Percentiles rank a stretch among this genome's conserved stretches.
Evolutionary conservation across 2,797 vertebrate species (phyloP).

Genomic region (Cynodonichthys magdalenae): DNA sequence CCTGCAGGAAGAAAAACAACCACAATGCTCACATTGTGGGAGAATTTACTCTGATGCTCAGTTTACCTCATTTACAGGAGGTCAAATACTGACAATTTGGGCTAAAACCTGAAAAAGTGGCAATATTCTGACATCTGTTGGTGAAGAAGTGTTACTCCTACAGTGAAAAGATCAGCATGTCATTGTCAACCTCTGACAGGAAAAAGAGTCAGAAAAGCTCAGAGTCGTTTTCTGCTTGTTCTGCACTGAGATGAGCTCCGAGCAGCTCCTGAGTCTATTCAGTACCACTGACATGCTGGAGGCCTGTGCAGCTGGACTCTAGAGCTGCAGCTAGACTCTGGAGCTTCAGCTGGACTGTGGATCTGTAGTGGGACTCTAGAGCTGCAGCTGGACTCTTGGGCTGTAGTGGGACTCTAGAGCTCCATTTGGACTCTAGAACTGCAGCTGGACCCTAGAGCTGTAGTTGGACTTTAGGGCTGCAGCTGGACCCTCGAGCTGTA

Average conservation of each 20-base stretch:
- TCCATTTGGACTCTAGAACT: too few relatives aligned
- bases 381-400: too few relatives aligned
- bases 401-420: too few relatives aligned
- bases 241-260: neutral
- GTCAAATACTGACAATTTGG: neutral
- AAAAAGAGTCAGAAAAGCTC: neutral
- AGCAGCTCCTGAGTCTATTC: neutral
- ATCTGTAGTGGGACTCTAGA: too few relatives aligned
- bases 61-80: slow-evolving; percentile 1
- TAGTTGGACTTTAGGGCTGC: too few relatives aligned
- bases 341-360: too few relatives aligned
- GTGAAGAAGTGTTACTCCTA: neutral
- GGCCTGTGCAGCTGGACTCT: neutral
- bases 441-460: too few relatives aligned
- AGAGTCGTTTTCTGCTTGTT: neutral
- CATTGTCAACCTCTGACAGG: too few relatives aligned
- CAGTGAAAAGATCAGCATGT: neutral
- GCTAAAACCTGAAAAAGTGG: neutral
- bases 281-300: neutral
- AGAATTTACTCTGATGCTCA: slow-evolving; percentile 3
- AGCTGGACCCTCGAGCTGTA: too few relatives aligned
- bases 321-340: too few relatives aligned
- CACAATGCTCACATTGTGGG: slow-evolving; percentile 32
- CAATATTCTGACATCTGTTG: neutral
- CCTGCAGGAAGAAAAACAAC: slow-evolving; percentile 39